Percentiles rank a stretch among this genome's conserved stretches.
phyloP scores from a whole-genome alignment of 2,113 vertebrate species.

The Sturnira hondurensis region DNA sequence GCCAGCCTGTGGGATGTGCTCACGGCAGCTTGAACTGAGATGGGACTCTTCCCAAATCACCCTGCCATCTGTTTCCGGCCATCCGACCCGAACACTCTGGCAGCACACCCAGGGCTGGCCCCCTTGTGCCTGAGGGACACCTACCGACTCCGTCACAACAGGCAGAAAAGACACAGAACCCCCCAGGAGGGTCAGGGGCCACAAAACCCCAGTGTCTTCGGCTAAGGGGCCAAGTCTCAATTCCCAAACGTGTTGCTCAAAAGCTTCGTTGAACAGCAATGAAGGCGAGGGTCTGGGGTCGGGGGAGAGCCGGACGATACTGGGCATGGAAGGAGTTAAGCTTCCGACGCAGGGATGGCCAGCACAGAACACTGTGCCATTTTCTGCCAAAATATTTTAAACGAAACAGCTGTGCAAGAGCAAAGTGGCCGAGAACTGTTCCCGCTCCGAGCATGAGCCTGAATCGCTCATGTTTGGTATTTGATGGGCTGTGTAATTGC shows the following conservation, averaged over 20 bases:
- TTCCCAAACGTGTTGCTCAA: not conserved
- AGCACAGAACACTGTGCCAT: not conserved
- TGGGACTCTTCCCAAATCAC: not conserved
- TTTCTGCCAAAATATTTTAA: conserved; percentile 62
- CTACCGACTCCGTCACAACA: not conserved
- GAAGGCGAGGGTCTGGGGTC: not conserved
- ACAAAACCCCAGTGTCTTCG: not conserved
- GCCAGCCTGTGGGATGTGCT: not conserved
- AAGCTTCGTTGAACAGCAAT: not conserved
- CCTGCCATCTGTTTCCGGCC: not conserved
- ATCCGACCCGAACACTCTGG: not conserved
- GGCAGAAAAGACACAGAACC: not conserved
- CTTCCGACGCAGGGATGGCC: not conserved
- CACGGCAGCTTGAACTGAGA: not conserved
- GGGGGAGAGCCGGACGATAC: rapidly evolving
- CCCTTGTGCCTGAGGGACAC: not conserved
- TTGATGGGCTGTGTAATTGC: conserved; percentile 42
- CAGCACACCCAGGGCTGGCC: not conserved
- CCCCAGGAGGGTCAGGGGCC: not conserved
- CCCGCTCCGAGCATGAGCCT: not conserved
- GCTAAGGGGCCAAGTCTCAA: not conserved
- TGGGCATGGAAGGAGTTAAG: conserved; percentile 39
- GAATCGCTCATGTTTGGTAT: not conserved
- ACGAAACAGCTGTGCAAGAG: conserved; percentile 65
- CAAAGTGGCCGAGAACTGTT: not conserved